Conservation (phyloP, 2,113 vertebrate genomes). For the Corythaixoides concolor region DNA sequence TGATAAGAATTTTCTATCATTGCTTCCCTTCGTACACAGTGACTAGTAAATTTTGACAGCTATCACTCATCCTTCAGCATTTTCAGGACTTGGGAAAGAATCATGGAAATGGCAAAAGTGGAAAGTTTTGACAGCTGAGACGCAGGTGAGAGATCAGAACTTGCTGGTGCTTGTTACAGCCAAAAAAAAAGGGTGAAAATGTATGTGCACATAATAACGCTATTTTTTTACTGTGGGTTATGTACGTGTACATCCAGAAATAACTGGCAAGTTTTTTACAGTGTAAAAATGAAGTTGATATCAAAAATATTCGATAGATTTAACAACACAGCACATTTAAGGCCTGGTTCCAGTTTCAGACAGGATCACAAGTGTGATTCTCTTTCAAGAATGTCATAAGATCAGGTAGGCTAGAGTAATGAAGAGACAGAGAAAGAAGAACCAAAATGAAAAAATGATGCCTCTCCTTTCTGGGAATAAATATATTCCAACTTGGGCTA, state of each 20-base stretch:
- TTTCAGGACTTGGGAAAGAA: background rate
- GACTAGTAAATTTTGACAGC: constrained; percentile 34
- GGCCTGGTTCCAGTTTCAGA: background rate
- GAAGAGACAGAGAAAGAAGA: background rate
- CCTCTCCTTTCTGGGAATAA: background rate
- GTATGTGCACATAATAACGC: accelerated
- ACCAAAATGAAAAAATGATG: background rate
- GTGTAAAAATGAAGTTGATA: background rate
- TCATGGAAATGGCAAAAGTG: background rate
- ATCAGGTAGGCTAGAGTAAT: background rate
- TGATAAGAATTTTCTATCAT: background rate
- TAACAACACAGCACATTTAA: background rate
- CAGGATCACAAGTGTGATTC: background rate
- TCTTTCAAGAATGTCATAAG: background rate
- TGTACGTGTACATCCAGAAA: background rate
- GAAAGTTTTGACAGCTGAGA: constrained; percentile 18
- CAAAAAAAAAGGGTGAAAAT: background rate
- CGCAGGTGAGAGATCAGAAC: constrained; percentile 15
- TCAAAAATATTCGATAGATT: background rate
- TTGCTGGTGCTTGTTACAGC: background rate
- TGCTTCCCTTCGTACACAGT: background rate
- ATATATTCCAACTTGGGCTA: background rate
- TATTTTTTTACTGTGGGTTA: background rate
- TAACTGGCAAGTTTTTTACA: background rate
- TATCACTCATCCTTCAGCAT: constrained; percentile 15